Base-by-base conservation (phyloP, 2,888 invertebrate species). In the Cyclophora punctaria region DNA sequence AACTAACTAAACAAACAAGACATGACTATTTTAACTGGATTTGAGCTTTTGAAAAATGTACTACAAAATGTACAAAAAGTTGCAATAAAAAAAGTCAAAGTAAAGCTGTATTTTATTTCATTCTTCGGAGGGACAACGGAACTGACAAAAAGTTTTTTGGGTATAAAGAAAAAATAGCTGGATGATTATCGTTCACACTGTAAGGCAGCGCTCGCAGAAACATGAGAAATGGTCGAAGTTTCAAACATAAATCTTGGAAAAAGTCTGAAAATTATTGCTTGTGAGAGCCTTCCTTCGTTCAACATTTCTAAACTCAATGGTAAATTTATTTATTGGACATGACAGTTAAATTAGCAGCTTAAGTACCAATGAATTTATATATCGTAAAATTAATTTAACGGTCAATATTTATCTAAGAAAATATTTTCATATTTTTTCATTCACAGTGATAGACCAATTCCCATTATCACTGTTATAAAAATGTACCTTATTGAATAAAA, bases 181-280 rank as follows among this genome's bases (percentile, higher is more conserved):
- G 78, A 83, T 78, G 80, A 85, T 85, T 84, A 85, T 84, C 84
- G 80, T 80, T 80, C 80, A 78, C 77, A 80, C 76, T 73, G 77
- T 72, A 64, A 69, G 66, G 66, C 75, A 67, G 63, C 64, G 66
- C 55, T 56, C 60, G 63, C 64, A 68, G 69, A 75, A 74, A 79
- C 37, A 83, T 84, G 87, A 87, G 78, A 81, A 85, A 87, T 83
- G 80, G 75, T 64, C 66, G 54, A 87, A 87, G 78, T 87, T 87
- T 84, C 81, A 70, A 77, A 82, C 85, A 86, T 87, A 87, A 87
- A 87, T 87, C 86, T 83, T 62, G 62, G 61, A 54, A 69, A 78
- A 80, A 78, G 77, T 79, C 74, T 64, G 59, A 74, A 80, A 81
- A 83, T 82, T 81, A 81, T 81, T 78, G 78, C 79, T 80, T 71